These are phyloP conservation scores for Aulostomus chinensis DNA, from an alignment of 2,797 vertebrate genomes.

Conservation along the genomic window DNA sequence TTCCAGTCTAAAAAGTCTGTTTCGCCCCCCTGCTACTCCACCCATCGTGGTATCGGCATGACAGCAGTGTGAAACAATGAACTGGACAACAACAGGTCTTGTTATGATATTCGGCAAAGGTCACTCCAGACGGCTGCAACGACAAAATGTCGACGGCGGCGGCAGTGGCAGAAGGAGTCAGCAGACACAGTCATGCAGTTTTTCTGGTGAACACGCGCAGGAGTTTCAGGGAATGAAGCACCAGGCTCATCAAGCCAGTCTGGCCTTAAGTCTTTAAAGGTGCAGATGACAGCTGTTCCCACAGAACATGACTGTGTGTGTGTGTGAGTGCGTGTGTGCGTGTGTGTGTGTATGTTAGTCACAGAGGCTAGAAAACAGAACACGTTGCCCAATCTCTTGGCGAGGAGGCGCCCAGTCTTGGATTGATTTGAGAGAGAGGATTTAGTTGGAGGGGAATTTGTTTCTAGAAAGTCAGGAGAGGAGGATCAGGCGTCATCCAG, in stretches of 20 bases:
- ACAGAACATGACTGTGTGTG: slow-evolving; percentile 32
- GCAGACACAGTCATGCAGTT: slow-evolving; percentile 32
- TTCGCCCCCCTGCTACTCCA: slow-evolving; percentile 51
- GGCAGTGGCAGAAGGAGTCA: slow-evolving; percentile 26
- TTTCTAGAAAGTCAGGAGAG: slow-evolving; percentile 26
- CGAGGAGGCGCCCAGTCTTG: slow-evolving; percentile 58
- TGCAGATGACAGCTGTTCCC: slow-evolving; percentile 42
- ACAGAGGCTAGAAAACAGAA: slow-evolving; percentile 49
- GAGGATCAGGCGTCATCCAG: slow-evolving; percentile 15
- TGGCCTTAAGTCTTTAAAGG: slow-evolving; percentile 16
- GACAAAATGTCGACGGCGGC: slow-evolving; percentile 53
- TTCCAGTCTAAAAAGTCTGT: slow-evolving; percentile 72
- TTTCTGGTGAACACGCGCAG: slow-evolving; percentile 42
- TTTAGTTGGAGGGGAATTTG: slow-evolving; percentile 16
- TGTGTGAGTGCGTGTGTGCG: slow-evolving; percentile 38
- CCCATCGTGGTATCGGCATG: slow-evolving; percentile 58
- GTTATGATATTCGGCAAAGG: slow-evolving; percentile 63
- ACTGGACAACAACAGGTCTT: slow-evolving; percentile 42
- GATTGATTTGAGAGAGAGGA: slow-evolving; percentile 60
- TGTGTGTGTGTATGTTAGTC: slow-evolving; percentile 56
- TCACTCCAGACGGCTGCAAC: slow-evolving; percentile 27
- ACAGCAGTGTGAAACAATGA: slow-evolving; percentile 74
- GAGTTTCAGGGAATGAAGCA: slow-evolving; percentile 16
- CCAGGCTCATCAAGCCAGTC: slow-evolving; percentile 19
- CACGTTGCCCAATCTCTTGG: slow-evolving; percentile 62